A percentile compares a stretch with the other conserved stretches of the same genome.
phyloP scores from a whole-genome alignment of 2,888 invertebrate species.

The Sphaerophoria rueppellii region DNA sequence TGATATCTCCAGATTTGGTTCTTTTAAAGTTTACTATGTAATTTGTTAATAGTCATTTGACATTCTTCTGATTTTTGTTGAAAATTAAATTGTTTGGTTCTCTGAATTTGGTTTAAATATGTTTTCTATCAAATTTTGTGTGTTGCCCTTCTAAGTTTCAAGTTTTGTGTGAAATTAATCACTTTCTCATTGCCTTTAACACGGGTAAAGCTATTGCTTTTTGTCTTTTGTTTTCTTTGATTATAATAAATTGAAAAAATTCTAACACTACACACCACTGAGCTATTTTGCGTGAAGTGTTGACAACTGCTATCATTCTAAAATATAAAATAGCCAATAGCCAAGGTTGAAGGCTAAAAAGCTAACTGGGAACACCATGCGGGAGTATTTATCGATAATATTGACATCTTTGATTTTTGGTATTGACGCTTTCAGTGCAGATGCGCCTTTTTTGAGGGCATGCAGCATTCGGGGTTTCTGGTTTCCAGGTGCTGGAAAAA shows the following conservation, averaged over 20 bases:
- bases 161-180: conserved; percentile 38
- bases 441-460: conserved; percentile 91
- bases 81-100: neutral
- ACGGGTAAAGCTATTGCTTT: conserved; percentile 37
- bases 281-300: conserved; percentile 77
- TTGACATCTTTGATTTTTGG: conserved; percentile 99
- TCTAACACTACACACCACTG: conserved; percentile 76
- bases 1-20: neutral
- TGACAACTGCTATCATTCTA: conserved; percentile 83
- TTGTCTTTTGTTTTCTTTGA: conserved; percentile 6
- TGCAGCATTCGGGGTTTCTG: conserved; percentile 89
- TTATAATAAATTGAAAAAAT: conserved; percentile 49
- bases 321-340: conserved; percentile 97
- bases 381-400: conserved; percentile 98
- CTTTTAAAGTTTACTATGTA: neutral
- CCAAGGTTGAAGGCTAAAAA: conserved; percentile 97
- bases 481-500: conserved; percentile 75
- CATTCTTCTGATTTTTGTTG: conserved; percentile 3
- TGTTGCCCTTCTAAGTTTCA: neutral
- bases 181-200: conserved; percentile 26
- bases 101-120: conserved; percentile 26
- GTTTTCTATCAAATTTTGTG: conserved; percentile 20
- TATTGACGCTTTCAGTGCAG: conserved; percentile 93
- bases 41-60: conserved; percentile 1
- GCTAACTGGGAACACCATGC: conserved; percentile 97